Conservation (phyloP, 2,797 vertebrate genomes). For the Liasis olivaceus region DNA sequence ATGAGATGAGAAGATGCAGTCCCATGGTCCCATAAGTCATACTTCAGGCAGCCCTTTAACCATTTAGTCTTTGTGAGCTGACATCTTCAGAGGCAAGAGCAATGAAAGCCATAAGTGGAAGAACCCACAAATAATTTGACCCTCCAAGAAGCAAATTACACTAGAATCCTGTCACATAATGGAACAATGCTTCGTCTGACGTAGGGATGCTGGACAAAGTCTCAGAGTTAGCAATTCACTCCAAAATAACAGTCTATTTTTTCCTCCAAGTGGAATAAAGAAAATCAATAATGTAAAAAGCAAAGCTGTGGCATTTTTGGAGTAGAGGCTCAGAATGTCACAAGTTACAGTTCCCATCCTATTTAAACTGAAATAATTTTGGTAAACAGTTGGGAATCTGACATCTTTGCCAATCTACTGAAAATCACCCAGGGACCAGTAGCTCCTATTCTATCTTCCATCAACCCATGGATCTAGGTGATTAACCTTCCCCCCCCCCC, state of each 20-base stretch:
- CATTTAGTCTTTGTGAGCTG: background rate
- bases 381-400: background rate
- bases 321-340: background rate
- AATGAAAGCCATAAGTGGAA: background rate
- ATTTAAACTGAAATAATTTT: background rate
- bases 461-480: background rate
- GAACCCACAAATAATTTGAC: background rate
- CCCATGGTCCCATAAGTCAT: background rate
- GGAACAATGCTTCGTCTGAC: background rate
- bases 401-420: background rate
- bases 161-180: background rate
- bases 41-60: background rate
- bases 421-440: background rate
- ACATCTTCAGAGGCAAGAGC: background rate
- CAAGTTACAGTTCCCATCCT: background rate
- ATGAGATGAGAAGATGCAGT: too few relatives aligned
- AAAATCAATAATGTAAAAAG: background rate
- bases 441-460: background rate
- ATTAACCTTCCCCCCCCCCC: background rate
- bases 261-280: background rate
- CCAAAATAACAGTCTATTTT: background rate
- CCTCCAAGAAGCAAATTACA: background rate
- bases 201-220: background rate
- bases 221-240: background rate
- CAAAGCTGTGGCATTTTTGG: background rate